Evolutionary conservation across 2,113 vertebrate species (phyloP), one percentile per base, ranked within the genome.

Genomic region (Gallinago media): DNA sequence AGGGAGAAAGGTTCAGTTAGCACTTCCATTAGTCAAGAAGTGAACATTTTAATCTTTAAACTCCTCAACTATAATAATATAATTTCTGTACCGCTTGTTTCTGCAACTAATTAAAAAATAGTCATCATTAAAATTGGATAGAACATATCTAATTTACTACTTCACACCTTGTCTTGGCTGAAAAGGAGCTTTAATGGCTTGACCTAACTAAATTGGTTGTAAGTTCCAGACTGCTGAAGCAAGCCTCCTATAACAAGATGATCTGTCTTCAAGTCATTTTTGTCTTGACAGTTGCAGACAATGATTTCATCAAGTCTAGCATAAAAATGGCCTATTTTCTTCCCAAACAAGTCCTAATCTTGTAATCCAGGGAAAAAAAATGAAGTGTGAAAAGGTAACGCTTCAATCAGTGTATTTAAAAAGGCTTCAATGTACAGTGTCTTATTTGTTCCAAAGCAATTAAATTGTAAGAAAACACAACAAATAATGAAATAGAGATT

Each of bases 221-320:
- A 95, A 87, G 84, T 97, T 98, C 93, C 95, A 97, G 93, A 81
- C 88, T 92, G 83, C 74, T 98, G 98, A 97, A 97, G 96, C 95
- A 93, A 97, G 91, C 59, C 74, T 95, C 63, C 85, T 85, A 59
- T 95, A 98, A 98, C 91, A 95, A 98, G 96, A 97, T 78, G 79
- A 94, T 97, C 94, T 96, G 95, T 97, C 98, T 97, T 94, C 62
- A 62, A 82, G 68, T 88, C 73, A 91, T 90, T 95, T 92, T 96
- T 97, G 86, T 97, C 97, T 96, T 98, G 97, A 97, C 95, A 97
- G 94, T 72, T 97, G 88, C 68, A 59, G 88, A 94, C 95, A 97
- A 94, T 61, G n/a, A 91, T 93, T 94, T 95, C 40, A 91, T 97
- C 78, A 84, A 75, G 68, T 71, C 58, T 93, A 94, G 91, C 91